Evolutionary conservation across 2,113 vertebrate genomes (phyloP).

Genomic region (Vulpes lagopus): DNA sequence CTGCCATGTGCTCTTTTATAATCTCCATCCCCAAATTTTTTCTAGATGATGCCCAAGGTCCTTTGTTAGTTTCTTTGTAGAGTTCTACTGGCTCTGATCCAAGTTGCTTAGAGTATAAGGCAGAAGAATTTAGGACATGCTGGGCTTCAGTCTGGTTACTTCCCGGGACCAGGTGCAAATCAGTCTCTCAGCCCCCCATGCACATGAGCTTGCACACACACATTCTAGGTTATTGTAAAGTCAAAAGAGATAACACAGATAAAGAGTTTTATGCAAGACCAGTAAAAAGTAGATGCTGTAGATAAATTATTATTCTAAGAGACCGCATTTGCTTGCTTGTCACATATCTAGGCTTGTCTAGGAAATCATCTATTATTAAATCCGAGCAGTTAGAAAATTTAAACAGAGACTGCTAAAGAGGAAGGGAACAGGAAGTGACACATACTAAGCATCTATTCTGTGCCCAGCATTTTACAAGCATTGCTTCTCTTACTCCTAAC

Average conservation of each 20-base stretch:
- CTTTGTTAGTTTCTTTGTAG: background rate
- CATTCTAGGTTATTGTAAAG: background rate
- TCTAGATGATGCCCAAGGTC: background rate
- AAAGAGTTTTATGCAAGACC: background rate
- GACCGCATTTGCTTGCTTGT: background rate
- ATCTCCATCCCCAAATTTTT: background rate
- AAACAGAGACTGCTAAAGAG: background rate
- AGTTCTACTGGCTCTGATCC: background rate
- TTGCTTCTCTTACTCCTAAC: background rate
- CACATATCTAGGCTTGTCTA: background rate
- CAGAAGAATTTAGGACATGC: background rate
- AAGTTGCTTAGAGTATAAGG: background rate
- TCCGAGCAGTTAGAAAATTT: background rate
- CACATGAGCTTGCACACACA: fast-evolving
- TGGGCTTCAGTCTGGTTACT: background rate
- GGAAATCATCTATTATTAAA: background rate
- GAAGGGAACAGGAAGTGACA: background rate
- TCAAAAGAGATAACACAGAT: background rate
- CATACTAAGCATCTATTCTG: fast-evolving
- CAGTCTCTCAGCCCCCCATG: background rate
- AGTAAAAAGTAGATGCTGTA: background rate
- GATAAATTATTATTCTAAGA: background rate
- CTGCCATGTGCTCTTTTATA: background rate
- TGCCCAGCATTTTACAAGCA: background rate
- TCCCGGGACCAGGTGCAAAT: background rate